Percentiles rank a stretch among this genome's conserved stretches.
Conservation (phyloP, 2,888 invertebrate genomes). For the Pilophorus perplexus region DNA sequence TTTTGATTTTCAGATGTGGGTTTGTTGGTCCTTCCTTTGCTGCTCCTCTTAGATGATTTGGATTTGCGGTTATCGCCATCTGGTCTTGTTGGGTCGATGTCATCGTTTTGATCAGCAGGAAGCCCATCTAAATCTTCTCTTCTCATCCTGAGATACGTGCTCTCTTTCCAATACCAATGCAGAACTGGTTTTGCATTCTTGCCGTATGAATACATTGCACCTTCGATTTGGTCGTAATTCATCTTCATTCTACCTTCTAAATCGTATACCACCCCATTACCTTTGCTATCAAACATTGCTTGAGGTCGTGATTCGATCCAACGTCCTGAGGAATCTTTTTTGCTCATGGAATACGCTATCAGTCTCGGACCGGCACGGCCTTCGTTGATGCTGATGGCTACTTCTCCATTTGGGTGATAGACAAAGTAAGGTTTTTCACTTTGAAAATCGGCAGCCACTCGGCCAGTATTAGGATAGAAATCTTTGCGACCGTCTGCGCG, state of each 20-base stretch:
- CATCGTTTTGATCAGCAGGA: slow-evolving; percentile 26
- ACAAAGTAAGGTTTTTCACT: slow-evolving; percentile 7
- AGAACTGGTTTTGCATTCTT: slow-evolving; percentile 12
- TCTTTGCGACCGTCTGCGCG: slow-evolving; percentile 13
- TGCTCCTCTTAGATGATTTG: background rate
- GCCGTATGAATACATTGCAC: slow-evolving; percentile 25
- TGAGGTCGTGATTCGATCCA: slow-evolving; percentile 29
- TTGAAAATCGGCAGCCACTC: slow-evolving; percentile 14
- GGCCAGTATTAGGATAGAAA: background rate
- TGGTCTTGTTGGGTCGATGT: slow-evolving; percentile 17
- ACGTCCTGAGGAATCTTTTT: slow-evolving; percentile 19
- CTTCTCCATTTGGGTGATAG: slow-evolving; percentile 42
- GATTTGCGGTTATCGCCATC: background rate
- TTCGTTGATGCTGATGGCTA: slow-evolving; percentile 35
- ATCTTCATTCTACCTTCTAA: slow-evolving; percentile 41
- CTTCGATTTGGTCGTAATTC: slow-evolving; percentile 44
- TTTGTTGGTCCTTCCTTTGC: slow-evolving; percentile 2
- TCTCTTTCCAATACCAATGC: slow-evolving; percentile 42
- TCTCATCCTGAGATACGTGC: slow-evolving; percentile 20
- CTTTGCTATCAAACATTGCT: slow-evolving; percentile 43
- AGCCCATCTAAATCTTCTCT: slow-evolving; percentile 35
- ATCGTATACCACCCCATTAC: slow-evolving; percentile 44
- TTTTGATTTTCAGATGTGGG: background rate
- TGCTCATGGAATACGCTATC: slow-evolving; percentile 32
- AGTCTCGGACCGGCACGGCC: slow-evolving; percentile 32